Base-by-base conservation (phyloP, 2,888 invertebrate species). In the Hirtodrosophila cameraria region DNA sequence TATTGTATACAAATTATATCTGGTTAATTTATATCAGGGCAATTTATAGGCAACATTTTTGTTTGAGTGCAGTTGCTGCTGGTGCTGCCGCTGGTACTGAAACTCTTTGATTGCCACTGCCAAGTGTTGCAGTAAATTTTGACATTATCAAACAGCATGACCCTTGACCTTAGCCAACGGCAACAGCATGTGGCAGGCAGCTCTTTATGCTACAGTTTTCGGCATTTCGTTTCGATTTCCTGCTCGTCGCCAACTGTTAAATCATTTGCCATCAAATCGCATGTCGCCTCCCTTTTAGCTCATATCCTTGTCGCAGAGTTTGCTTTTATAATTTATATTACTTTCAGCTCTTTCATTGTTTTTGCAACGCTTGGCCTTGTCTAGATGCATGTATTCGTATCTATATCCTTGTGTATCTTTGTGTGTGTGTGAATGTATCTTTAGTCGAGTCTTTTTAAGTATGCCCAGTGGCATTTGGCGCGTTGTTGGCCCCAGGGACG, bases 241-340 rank as follows among this genome's bases (percentile, higher is more conserved):
- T 42, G 62, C 30, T 9, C 31, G 33, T 61, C 42, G 53, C 42
- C 68, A 70, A 79, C 59, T 48, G 67, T 54, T 64, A 86, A 85
- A 82, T 69, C 69, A 80, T 82, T 85, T 75, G 67, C 86, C 79
- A 85, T 73, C 70, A 66, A 85, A 81, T 81, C 76, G 78, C 78
- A 79, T 79, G 78, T 79, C 78, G 61, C 42, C 55, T 55, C 16
- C 36, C n/a, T n/a, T 41, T 48, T 13, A 27, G 46, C 68, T 31
- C 39, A 69, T 63, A 70, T 83, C 73, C 86, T 86, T 86, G 86
- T 83, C 80, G 86, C 81, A 80, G 67, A 83, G 84, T 86, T 81
- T 86, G 85, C 80, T 76, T 83, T 81, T 81, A 81, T 81, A 81
- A 81, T 81, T 81, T 81, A 81, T 86, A 81, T 80, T 83, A 73